phyloP scores from a whole-genome alignment of 2,888 invertebrate genomes.

The Tubulanus polymorphus region DNA sequence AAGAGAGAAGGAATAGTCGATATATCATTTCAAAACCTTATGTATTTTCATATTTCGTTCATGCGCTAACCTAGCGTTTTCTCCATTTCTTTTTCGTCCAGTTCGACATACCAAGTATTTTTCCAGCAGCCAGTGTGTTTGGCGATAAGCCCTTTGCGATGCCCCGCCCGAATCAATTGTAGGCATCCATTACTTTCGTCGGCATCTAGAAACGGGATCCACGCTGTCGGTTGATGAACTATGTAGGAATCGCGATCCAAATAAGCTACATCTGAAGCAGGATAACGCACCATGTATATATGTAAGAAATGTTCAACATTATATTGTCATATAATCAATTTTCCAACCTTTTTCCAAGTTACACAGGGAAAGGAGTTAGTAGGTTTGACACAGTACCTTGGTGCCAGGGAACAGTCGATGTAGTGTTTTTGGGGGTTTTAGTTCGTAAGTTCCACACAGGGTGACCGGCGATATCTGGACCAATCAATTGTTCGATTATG shows the following conservation, averaged over 20 bases:
- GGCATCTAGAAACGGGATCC: slow-evolving; percentile 47
- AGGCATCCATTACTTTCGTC: slow-evolving; percentile 40
- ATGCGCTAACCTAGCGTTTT: slow-evolving; percentile 26
- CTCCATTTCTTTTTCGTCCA: slow-evolving; percentile 23
- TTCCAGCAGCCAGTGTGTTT: slow-evolving; percentile 22
- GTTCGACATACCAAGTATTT: slow-evolving; percentile 22
- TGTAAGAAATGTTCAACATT: too few relatives aligned
- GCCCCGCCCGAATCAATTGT: slow-evolving; percentile 34
- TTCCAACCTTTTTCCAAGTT: too few relatives aligned
- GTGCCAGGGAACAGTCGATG: slow-evolving; percentile 46
- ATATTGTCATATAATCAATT: too few relatives aligned
- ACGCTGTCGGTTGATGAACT: slow-evolving; percentile 40
- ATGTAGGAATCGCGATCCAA: slow-evolving; percentile 44
- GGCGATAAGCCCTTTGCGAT: slow-evolving; percentile 17
- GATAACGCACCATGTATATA: too few relatives aligned
- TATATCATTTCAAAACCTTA: too few relatives aligned
- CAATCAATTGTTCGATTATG: slow-evolving; percentile 44
- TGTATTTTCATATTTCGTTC: slow-evolving; percentile 1
- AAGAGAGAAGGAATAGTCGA: too few relatives aligned
- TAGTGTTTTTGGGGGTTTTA: slow-evolving; percentile 40
- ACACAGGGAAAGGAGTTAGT: too few relatives aligned
- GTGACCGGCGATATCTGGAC: slow-evolving; percentile 46
- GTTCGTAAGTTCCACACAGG: slow-evolving; percentile 50
- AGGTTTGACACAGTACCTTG: slow-evolving; percentile 48
- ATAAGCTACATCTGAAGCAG: slow-evolving; percentile 34